phyloP scores from a whole-genome alignment of 2,797 vertebrate species.

The Aeoliscus strigatus region DNA sequence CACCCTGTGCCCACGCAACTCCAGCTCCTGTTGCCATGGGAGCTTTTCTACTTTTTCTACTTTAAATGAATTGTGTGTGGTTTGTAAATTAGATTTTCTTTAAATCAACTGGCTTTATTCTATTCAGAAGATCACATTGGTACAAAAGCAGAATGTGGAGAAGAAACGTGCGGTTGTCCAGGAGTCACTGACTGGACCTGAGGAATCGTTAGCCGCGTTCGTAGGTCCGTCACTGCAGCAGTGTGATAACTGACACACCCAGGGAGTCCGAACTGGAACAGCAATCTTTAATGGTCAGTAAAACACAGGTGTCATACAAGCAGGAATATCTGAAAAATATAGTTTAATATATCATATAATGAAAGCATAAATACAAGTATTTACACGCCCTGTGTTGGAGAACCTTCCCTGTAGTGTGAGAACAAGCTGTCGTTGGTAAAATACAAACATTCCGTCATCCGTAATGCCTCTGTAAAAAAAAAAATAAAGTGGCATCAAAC shows the following conservation, averaged over 20 bases:
- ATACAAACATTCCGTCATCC: background rate
- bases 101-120: too few species aligned
- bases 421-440: slow-evolving; percentile 12
- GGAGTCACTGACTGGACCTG: too few species aligned
- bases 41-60: slow-evolving; percentile 14
- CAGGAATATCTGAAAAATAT: slow-evolving; percentile 43
- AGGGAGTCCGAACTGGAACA: slow-evolving; percentile 23
- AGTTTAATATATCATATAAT: slow-evolving; percentile 19
- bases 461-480: background rate
- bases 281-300: slow-evolving; percentile 45
- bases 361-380: slow-evolving; percentile 43
- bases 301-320: slow-evolving; percentile 34
- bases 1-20: slow-evolving; percentile 2
- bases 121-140: too few species aligned
- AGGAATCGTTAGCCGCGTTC: too few species aligned
- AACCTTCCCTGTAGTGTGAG: background rate
- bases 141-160: too few species aligned
- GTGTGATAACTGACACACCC: too few species aligned
- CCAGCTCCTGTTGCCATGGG: too few species aligned
- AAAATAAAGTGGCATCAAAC: slow-evolving; percentile 36
- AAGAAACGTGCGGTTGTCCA: too few species aligned
- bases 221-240: too few species aligned
- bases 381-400: slow-evolving; percentile 41
- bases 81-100: too few species aligned
- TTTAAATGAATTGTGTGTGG: slow-evolving; percentile 25